phyloP scores from a whole-genome alignment of 2,888 invertebrate species.

The Acanthosepion pharaonis region DNA sequence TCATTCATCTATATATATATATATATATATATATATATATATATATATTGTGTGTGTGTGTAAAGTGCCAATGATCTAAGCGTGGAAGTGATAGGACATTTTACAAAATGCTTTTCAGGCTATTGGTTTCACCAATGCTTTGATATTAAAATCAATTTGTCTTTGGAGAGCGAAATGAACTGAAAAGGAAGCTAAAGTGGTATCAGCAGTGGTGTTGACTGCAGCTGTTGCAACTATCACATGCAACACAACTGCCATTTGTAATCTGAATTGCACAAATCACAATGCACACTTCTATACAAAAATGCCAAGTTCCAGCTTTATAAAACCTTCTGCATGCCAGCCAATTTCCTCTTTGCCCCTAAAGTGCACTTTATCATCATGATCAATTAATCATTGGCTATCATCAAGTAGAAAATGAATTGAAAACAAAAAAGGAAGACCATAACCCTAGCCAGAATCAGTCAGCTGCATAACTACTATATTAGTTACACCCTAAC shows the following conservation, averaged over 20 bases:
- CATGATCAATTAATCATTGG: background rate
- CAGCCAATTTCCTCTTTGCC: background rate
- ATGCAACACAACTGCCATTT: background rate
- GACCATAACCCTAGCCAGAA: background rate
- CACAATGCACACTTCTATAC: background rate
- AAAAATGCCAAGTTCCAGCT: background rate
- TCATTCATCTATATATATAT: background rate
- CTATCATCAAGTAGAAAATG: background rate
- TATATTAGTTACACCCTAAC: background rate
- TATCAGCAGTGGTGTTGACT: background rate
- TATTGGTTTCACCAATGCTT: background rate
- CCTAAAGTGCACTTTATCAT: background rate
- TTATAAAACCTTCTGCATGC: background rate
- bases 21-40: too few species aligned
- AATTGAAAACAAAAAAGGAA: background rate
- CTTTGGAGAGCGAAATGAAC: background rate
- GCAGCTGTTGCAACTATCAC: background rate
- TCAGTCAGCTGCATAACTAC: background rate
- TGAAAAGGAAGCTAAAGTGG: slow-evolving; percentile 17
- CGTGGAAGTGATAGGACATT: background rate
- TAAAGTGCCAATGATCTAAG: background rate
- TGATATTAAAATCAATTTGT: slow-evolving; percentile 4
- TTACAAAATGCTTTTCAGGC: background rate
- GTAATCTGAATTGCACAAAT: background rate
- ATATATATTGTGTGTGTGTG: too few species aligned